A percentile compares a stretch with the other conserved stretches of the same genome.
These are phyloP conservation scores for Venusia cambrica DNA, from an alignment of 2,888 invertebrate genomes.

Conservation along the genomic window DNA sequence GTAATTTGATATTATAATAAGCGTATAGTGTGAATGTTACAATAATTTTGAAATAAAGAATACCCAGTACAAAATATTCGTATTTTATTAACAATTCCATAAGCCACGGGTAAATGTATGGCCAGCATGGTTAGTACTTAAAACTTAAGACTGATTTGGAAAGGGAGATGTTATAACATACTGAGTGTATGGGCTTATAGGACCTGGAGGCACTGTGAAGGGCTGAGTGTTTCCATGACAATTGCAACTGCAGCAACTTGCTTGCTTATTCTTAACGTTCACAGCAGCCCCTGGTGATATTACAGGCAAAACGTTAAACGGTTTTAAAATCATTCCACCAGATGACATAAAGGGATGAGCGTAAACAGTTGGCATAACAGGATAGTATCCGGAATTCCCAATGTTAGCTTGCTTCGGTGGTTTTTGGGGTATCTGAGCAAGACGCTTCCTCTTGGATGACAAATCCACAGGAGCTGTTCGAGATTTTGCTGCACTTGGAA, in stretches of 20 bases:
- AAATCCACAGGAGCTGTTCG: slow-evolving; percentile 5
- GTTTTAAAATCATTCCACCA: slow-evolving; percentile 52
- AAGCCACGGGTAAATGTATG: neutral
- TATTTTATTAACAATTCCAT: neutral
- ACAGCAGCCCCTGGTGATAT: slow-evolving; percentile 32
- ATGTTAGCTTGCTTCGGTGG: slow-evolving; percentile 12
- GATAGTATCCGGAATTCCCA: slow-evolving; percentile 28
- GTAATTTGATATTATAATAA: too few species aligned
- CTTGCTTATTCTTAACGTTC: slow-evolving; percentile 22
- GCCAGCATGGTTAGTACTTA: too few species aligned
- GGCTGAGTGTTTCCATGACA: slow-evolving; percentile 39
- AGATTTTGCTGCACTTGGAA: neutral
- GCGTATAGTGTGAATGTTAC: too few species aligned
- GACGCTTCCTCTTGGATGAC: slow-evolving; percentile 8
- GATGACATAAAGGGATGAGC: slow-evolving; percentile 40
- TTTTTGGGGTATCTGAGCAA: slow-evolving; percentile 2
- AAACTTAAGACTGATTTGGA: slow-evolving; percentile 33
- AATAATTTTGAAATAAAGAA: slow-evolving; percentile 12
- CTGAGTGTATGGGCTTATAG: slow-evolving; percentile 36
- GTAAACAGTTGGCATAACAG: slow-evolving; percentile 41
- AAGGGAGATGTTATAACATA: slow-evolving; percentile 48
- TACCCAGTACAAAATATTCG: neutral
- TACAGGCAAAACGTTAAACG: slow-evolving; percentile 40
- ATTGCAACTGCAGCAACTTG: slow-evolving; percentile 44
- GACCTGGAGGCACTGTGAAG: slow-evolving; percentile 29